Percentiles rank a stretch among this genome's conserved stretches.
phyloP scores from a whole-genome alignment of 1,140 invertebrate genomes.

The roundworm (Caenorhabditis elegans) region WBcel235 BX284603.4:13462001-13462500 shows the following conservation, averaged over 20 bases:
- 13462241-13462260: conserved; percentile 35
- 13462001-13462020: conserved; percentile 44
- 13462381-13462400: conserved; percentile 63
- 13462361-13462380: conserved; percentile 61
- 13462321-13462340: background rate
- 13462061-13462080: background rate
- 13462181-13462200: conserved; percentile 93
- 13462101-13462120: background rate
- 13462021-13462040: background rate
- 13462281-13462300: background rate
- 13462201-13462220: conserved; percentile 76
- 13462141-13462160: conserved; percentile 75
- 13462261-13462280: background rate
- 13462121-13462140: conserved; percentile 20
- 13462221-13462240: conserved; percentile 32
- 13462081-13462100: background rate
- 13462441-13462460: conserved; percentile 54
- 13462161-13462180: conserved; percentile 95
- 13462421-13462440: conserved; percentile 57
- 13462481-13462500: conserved; percentile 61
- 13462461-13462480: conserved; percentile 62
- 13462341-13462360: conserved; percentile 31
- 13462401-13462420: conserved; percentile 60
- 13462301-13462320: background rate
- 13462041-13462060: background rate